Evolutionary conservation across 2,113 vertebrate genomes (phyloP).

Genomic region (Trogon surrucura): DNA sequence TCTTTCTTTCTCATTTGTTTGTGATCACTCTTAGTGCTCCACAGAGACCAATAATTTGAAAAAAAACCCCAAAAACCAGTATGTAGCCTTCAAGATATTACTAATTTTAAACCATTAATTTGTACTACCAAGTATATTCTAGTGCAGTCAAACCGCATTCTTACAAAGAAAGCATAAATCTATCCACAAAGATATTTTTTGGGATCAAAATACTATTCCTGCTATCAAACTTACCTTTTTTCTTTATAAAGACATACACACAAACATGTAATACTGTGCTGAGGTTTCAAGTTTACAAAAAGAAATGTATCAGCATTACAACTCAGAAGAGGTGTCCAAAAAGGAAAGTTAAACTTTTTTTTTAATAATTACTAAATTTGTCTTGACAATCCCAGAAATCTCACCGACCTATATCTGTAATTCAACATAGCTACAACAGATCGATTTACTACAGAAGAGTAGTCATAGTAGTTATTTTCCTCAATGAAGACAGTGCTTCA

Average conservation of each 20-base stretch:
- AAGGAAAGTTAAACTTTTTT: neutral
- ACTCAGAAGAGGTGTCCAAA: neutral
- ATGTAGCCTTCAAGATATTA: neutral
- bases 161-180: slow-evolving; percentile 2
- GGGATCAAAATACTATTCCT: neutral
- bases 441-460: neutral
- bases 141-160: neutral
- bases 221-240: neutral
- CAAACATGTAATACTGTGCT: neutral
- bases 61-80: neutral
- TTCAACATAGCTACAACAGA: neutral
- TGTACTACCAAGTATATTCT: neutral
- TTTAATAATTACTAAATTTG: neutral
- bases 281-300: neutral
- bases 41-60: neutral
- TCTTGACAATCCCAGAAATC: neutral
- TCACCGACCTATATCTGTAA: neutral
- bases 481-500: neutral
- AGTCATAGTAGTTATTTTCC: neutral
- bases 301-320: neutral
- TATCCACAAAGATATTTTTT: neutral
- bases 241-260: neutral
- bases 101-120: neutral
- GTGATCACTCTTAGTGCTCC: neutral
- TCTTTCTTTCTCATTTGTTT: slow-evolving; percentile 9